Evolutionary conservation across 2,888 invertebrate species (phyloP), one percentile per base, ranked within the genome.

Genomic region (Drosophila hawaiiensis): DNA sequence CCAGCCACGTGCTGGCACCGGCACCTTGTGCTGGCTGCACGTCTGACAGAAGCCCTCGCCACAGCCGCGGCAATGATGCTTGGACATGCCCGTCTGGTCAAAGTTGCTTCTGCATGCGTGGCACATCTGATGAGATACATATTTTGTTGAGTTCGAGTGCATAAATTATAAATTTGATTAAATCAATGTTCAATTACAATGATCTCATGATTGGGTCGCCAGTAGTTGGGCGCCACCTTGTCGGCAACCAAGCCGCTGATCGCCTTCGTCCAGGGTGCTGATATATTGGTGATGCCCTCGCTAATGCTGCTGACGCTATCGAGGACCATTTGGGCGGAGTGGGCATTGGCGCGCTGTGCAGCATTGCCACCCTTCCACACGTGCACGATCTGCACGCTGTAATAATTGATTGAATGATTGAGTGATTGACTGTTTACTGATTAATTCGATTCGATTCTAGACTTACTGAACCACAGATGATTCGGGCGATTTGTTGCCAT

Each of bases 41-140:
- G 91, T 91, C 76, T 96, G 95, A 91, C 97, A 97, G 88, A 97
- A 97, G 0, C 97, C 97, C 91, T 96, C 95, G 0, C 97, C 97
- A 92, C 97, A 97, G 0, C 95, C 94, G 60, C 97, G 95, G 88
- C 97, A 97, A 89, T 97, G 97, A 89, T 96, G 97, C 82, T 96
- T 96, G 25, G 94, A 94, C 29, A 95, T 94, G 31, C 95, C 95
- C 47, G 94, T 94, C 58, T 93, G 91, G 60, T 94, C 93, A 86
- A 96, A 96, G 55, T 93, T 92, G 61, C 92, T 93, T 82, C 95
- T 94, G 91, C 97, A 97, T 59, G 94, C 94, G 82, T 94, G 93
- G 91, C 97, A 97, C 78, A 95, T 92, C 96, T 7, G 29, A 53
- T 12, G 4, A 16, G 16, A 39, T 19, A 19, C 2, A 33, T 7